phyloP scores from a whole-genome alignment of 2,888 invertebrate species.

The Trichopoda pennipes region DNA sequence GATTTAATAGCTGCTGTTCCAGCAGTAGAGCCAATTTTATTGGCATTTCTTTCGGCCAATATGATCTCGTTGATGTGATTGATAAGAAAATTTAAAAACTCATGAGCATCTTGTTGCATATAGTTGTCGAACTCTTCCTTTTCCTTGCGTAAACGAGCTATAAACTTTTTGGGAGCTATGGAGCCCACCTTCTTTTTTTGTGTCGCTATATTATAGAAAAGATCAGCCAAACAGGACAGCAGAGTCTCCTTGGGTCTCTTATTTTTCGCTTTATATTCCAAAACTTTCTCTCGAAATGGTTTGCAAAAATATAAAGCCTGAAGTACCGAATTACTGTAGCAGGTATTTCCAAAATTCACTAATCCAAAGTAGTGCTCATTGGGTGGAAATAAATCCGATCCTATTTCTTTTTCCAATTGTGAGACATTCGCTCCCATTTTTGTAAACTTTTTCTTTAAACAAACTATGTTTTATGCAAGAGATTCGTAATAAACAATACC shows the following conservation, averaged over 20 bases:
- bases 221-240: slow-evolving; percentile 97
- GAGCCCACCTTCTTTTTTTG: slow-evolving; percentile 99
- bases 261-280: slow-evolving; percentile 98
- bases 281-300: slow-evolving; percentile 98
- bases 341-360: slow-evolving; percentile 99
- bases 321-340: slow-evolving; percentile 99
- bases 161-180: slow-evolving; percentile 99
- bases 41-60: slow-evolving; percentile 85
- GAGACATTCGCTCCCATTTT: slow-evolving; percentile 97
- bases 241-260: slow-evolving; percentile 98
- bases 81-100: slow-evolving; percentile 99
- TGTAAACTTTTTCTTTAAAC: slow-evolving; percentile 70
- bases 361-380: slow-evolving; percentile 99
- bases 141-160: slow-evolving; percentile 97
- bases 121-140: slow-evolving; percentile 99
- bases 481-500: slow-evolving; percentile 46
- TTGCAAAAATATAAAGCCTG: slow-evolving; percentile 99
- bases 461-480: slow-evolving; percentile 69
- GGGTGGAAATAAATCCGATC: slow-evolving; percentile 98
- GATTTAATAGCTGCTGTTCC: slow-evolving; percentile 72
- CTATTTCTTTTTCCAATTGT: slow-evolving; percentile 99
- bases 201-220: slow-evolving; percentile 99
- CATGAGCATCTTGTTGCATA: slow-evolving; percentile 99
- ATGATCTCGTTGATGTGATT: slow-evolving; percentile 99
- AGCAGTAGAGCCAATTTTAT: slow-evolving; percentile 68